A percentile compares a stretch with the other conserved stretches of the same genome.
Conservation (phyloP, 1,140 invertebrate species). For the Drosophila pruinosa region DNA sequence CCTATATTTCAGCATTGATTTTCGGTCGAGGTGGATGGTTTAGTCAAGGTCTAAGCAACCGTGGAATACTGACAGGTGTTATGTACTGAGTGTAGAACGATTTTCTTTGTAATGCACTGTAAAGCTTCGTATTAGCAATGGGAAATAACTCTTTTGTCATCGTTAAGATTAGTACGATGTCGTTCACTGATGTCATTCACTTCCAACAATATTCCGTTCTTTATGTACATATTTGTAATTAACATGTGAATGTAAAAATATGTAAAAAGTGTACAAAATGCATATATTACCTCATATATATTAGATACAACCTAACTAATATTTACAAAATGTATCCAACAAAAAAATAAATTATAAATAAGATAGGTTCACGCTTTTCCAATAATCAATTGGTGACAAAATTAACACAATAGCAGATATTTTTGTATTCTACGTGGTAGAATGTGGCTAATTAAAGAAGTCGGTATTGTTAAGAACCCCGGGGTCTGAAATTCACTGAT, state of each 20-base stretch:
- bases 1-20: conserved; percentile 41
- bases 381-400: not conserved
- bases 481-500: no score
- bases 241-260: no score
- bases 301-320: no score
- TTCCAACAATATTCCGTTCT: no score
- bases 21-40: conserved; percentile 7
- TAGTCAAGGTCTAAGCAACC: conserved; percentile 2
- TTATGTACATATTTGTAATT: no score
- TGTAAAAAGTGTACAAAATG: no score
- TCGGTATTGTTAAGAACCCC: not conserved
- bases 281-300: no score
- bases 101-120: not conserved
- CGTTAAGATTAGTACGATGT: no score
- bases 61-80: conserved; percentile 20
- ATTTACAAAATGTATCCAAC: no score
- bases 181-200: no score
- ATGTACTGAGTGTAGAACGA: not conserved
- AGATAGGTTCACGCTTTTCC: not conserved
- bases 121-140: not conserved
- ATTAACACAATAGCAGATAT: not conserved
- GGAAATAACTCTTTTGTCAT: not conserved
- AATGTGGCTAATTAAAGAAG: not conserved
- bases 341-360: no score
- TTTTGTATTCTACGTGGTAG: no score